Conservation (phyloP, 2,113 vertebrate species). For the Sinosuthora webbiana region DNA sequence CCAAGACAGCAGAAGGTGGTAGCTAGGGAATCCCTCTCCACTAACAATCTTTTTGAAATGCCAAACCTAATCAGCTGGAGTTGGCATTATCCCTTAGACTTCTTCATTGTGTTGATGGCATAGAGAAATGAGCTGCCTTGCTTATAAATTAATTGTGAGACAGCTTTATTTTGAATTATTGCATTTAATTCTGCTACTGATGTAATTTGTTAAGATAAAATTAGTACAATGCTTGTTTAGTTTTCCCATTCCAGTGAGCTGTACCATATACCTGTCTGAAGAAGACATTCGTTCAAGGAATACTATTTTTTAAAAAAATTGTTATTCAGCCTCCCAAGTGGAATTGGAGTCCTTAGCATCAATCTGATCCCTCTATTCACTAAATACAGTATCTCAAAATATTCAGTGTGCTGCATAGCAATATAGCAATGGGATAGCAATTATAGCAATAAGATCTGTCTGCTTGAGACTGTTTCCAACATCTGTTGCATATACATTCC, state of each 20-base stretch:
- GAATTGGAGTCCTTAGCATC: slow-evolving; percentile 20
- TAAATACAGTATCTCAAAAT: slow-evolving; percentile 31
- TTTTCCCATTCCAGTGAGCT: slow-evolving; percentile 41
- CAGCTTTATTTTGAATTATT: slow-evolving; percentile 66
- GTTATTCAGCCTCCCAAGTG: slow-evolving; percentile 39
- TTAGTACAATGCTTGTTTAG: slow-evolving; percentile 49
- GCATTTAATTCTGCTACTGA: slow-evolving; percentile 64
- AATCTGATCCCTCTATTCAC: slow-evolving; percentile 30
- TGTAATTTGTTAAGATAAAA: slow-evolving; percentile 67
- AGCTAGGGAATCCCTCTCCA: neutral
- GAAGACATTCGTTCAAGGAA: slow-evolving; percentile 43
- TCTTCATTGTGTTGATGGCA: neutral
- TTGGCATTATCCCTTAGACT: slow-evolving; percentile 3
- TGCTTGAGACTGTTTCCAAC: neutral
- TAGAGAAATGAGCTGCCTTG: slow-evolving; percentile 39
- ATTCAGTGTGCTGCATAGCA: slow-evolving; percentile 14
- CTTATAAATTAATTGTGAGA: slow-evolving; percentile 55
- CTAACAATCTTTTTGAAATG: slow-evolving; percentile 47
- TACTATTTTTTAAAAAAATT: neutral
- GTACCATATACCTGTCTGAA: slow-evolving; percentile 44
- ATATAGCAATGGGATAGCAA: neutral
- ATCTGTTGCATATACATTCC: neutral
- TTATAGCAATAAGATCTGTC: slow-evolving; percentile 32
- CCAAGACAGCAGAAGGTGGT: neutral
- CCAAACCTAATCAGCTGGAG: slow-evolving; percentile 30